Percentiles rank a stretch among this genome's conserved stretches.
Conservation (phyloP, 2,113 vertebrate species). For the Ictalurus furcatus region DNA sequence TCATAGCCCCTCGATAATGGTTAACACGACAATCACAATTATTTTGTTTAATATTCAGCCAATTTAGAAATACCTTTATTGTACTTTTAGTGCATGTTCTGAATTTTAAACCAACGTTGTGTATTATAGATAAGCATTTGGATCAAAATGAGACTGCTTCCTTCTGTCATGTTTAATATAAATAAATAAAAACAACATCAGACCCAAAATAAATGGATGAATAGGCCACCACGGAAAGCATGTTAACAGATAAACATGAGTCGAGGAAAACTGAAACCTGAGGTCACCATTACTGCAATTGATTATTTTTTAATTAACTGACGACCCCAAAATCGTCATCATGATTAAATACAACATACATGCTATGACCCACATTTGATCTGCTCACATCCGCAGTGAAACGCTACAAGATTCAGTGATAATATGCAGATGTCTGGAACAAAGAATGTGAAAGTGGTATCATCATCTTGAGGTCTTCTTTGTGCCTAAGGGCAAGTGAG, state of each 20-base stretch:
- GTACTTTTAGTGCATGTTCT: background rate
- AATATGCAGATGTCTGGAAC: background rate
- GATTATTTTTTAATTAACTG: background rate
- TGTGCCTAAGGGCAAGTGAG: conserved; percentile 59
- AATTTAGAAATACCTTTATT: background rate
- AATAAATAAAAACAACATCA: background rate
- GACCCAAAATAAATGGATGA: background rate
- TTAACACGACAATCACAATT: background rate
- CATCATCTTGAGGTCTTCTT: conserved; percentile 68
- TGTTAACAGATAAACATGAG: background rate
- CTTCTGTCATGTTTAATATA: background rate
- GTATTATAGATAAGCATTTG: background rate
- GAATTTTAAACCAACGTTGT: background rate
- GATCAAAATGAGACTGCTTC: background rate
- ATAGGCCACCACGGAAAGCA: background rate
- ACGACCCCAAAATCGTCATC: too few relatives aligned
- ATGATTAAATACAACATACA: background rate
- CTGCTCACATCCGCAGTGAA: background rate
- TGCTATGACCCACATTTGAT: background rate
- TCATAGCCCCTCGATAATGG: background rate
- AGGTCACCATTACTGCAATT: background rate
- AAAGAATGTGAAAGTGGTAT: conserved; percentile 64
- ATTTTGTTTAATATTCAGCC: background rate
- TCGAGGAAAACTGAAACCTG: background rate
- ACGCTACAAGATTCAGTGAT: background rate